Base-by-base conservation (phyloP, 2,888 invertebrate species). In the Campaea margaritaria region DNA sequence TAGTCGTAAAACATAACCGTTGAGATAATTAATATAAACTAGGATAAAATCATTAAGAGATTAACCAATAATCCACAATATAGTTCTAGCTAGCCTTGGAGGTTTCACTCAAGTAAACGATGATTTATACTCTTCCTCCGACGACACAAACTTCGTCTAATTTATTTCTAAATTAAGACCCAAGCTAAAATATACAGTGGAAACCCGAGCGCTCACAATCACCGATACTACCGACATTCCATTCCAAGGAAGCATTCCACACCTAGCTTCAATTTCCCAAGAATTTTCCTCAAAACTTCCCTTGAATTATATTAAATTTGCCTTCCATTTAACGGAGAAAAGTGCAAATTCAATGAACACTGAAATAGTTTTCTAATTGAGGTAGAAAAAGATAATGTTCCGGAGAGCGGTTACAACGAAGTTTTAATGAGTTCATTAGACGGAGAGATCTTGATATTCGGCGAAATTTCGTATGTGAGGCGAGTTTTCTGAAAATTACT, bases 291-390 rank as follows among this genome's bases (percentile, higher is more conserved):
- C 60, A 58, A 62, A 64, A 63, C 58, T 64, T 66, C 38, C 38
- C 52, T 49, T 60, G 56, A 64, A 50, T 59, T 58, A 66, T 63
- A 68, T 64, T 68, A 55, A 65, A 65, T 66, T 66, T 59, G 34
- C 47, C 34, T 34, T 48, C 52, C 45, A 53, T 60, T 55, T 49
- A 60, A 60, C 58, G 64, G 54, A 55, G 62, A 57, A 61, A 54
- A 55, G 55, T 55, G 60, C 55, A 61, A 51, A 61, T 61, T 55
- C 55, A 56, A 61, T 61, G 60, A 56, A 61, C 55, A 56, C 47
- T 47, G 55, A 52, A 61, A 61, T 61, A 61, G 60, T 61, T 61
- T 47, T 51, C 55, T 61, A 51, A 61, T 55, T 61, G 55, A 56
- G 28, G 42, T 48, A 47, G 51, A 56, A 61, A 61, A 56, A 55